Conservation (phyloP, 2,113 vertebrate species). For the Syrrhaptes paradoxus region DNA sequence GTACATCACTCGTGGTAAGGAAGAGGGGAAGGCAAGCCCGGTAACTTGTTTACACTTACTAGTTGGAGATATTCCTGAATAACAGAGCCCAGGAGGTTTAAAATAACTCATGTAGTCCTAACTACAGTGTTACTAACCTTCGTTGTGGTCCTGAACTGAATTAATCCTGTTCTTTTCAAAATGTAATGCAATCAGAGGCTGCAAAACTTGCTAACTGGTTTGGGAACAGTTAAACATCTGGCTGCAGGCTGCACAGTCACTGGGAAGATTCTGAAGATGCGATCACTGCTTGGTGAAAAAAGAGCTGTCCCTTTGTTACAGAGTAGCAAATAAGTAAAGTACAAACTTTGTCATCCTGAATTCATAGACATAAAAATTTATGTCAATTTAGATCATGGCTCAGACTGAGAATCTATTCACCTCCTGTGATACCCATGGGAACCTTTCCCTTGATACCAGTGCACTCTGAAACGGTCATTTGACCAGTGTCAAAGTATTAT, state of each 20-base stretch:
- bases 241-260: not conserved
- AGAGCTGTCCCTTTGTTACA: not conserved
- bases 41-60: not conserved
- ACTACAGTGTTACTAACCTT: not conserved
- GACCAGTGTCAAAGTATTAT: not conserved
- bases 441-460: not conserved
- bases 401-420: not conserved
- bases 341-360: not conserved
- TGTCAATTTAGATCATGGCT: not conserved
- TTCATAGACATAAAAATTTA: not conserved
- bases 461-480: not conserved
- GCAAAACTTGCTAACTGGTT: not conserved
- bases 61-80: not conserved
- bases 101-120: constrained; percentile 32
- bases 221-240: not conserved
- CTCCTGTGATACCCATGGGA: not conserved
- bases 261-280: not conserved
- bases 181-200: not conserved
- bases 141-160: not conserved
- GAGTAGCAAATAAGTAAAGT: not conserved
- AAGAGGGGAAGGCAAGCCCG: not conserved
- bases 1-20: not conserved
- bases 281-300: not conserved
- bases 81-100: not conserved
- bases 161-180: constrained; percentile 25